phyloP scores from a whole-genome alignment of 2,113 vertebrate species.

The Cygnus atratus region DNA sequence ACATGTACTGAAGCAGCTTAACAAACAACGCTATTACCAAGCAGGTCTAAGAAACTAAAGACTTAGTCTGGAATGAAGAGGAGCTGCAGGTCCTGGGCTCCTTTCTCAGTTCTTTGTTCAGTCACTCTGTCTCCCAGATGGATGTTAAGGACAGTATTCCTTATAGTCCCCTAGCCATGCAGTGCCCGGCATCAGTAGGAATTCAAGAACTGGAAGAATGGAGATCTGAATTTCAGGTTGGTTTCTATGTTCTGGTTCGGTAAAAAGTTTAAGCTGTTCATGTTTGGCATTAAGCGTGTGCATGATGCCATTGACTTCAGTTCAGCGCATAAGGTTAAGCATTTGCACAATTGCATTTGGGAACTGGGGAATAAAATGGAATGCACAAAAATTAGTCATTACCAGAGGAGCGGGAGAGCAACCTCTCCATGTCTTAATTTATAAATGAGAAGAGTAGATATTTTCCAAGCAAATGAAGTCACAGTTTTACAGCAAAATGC shows the following conservation, averaged over 20 bases:
- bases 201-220: background rate
- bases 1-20: background rate
- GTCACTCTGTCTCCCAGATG: background rate
- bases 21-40: background rate
- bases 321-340: constrained; percentile 22
- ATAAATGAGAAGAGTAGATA: background rate
- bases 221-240: background rate
- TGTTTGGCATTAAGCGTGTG: background rate
- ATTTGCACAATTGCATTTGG: constrained; percentile 9
- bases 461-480: background rate
- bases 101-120: background rate
- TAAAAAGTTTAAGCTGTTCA: background rate
- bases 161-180: fast-evolving
- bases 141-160: background rate
- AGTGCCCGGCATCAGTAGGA: background rate
- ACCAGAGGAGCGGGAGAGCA: background rate
- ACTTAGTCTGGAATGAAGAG: background rate
- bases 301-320: background rate
- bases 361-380: constrained; percentile 1
- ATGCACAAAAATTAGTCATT: background rate
- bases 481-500: background rate
- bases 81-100: background rate
- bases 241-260: background rate
- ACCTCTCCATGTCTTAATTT: background rate
- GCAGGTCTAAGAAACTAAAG: background rate